phyloP scores from a whole-genome alignment of 2,888 invertebrate genomes.

The Neoitamus cyanurus region DNA sequence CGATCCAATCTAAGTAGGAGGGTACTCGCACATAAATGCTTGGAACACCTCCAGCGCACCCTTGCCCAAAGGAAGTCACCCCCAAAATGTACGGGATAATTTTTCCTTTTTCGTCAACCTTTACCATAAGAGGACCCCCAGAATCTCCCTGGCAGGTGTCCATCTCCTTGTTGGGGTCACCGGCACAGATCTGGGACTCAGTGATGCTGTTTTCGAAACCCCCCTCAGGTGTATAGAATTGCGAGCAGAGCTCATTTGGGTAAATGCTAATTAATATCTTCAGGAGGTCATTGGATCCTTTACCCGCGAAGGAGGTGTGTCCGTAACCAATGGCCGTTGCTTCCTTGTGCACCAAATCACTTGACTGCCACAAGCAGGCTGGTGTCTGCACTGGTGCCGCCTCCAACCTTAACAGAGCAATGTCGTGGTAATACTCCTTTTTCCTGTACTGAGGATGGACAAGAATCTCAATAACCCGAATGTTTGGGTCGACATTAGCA shows the following conservation, averaged over 20 bases:
- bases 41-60: slow-evolving; percentile 63
- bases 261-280: slow-evolving; percentile 40
- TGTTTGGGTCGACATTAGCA: neutral
- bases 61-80: slow-evolving; percentile 65
- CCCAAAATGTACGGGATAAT: slow-evolving; percentile 54
- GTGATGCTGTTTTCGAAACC: neutral
- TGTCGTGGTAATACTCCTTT: slow-evolving; percentile 34
- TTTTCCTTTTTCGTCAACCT: slow-evolving; percentile 55
- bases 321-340: slow-evolving; percentile 47
- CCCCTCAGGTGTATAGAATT: neutral
- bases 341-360: neutral
- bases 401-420: slow-evolving; percentile 31
- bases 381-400: neutral
- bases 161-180: slow-evolving; percentile 55
- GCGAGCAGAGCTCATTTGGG: slow-evolving; percentile 12
- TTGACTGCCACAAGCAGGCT: slow-evolving; percentile 36
- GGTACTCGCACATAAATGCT: slow-evolving; percentile 63
- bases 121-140: slow-evolving; percentile 2
- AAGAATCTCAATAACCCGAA: neutral
- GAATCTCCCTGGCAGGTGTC: slow-evolving; percentile 39
- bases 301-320: slow-evolving; percentile 36
- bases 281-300: neutral
- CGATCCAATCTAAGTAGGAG: slow-evolving; percentile 64
- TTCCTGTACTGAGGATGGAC: slow-evolving; percentile 38
- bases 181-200: slow-evolving; percentile 16